A percentile compares a stretch with the other conserved stretches of the same genome.
These are phyloP conservation scores for Bos taurus DNA, from an alignment of 2,113 vertebrate genomes.

Conservation along the genomic window DNA sequence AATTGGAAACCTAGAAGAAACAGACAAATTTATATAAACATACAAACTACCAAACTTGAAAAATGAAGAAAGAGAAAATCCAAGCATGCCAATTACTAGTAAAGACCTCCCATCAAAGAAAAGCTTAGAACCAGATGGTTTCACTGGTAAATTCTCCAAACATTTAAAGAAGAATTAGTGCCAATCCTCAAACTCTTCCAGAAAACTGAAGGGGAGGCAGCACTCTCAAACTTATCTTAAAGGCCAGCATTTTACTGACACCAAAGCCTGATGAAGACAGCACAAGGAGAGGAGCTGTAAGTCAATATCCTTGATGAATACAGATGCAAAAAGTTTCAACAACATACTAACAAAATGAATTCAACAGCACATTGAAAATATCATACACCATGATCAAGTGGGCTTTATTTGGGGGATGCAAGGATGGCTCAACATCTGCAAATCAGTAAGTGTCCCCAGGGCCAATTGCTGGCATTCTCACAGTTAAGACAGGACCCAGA, in stretches of 20 bases:
- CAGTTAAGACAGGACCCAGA: neutral
- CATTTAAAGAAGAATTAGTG: neutral
- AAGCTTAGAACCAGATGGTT: neutral
- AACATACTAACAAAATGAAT: neutral
- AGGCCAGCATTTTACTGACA: neutral
- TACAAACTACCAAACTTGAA: neutral
- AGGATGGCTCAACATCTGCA: neutral
- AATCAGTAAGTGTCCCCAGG: neutral
- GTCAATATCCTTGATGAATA: neutral
- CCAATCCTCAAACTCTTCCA: neutral
- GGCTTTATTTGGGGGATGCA: neutral
- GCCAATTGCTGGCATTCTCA: neutral
- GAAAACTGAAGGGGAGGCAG: neutral
- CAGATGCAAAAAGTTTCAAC: neutral
- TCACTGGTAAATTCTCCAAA: neutral
- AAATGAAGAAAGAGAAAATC: neutral
- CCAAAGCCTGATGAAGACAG: neutral
- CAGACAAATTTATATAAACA: neutral
- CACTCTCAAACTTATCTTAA: neutral
- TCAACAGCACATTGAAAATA: neutral
- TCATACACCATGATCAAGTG: neutral
- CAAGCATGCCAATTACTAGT: neutral
- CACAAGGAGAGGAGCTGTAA: neutral
- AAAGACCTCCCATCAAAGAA: neutral
- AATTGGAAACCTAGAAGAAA: neutral